Evolutionary conservation across 2,113 vertebrate genomes (phyloP).

Genomic region (Crotalus helleri): DNA sequence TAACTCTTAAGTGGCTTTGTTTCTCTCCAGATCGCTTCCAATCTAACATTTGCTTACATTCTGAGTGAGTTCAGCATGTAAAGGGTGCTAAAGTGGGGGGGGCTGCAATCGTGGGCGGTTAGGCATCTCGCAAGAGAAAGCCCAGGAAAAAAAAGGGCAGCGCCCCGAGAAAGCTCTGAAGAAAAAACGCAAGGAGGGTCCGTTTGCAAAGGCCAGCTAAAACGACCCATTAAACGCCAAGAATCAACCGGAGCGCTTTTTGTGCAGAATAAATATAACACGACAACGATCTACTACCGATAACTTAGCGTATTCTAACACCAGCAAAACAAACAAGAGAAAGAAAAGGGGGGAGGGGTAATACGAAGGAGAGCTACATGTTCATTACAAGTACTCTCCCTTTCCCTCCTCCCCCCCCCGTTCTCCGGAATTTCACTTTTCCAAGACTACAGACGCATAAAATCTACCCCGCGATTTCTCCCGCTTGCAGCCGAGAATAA

Average conservation of each 20-base stretch:
- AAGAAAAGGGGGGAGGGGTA: background rate
- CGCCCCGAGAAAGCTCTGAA: background rate
- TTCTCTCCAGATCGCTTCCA: background rate
- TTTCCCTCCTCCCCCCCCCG: rapidly evolving
- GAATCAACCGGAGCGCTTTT: background rate
- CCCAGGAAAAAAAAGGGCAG: background rate
- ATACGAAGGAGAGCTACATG: background rate
- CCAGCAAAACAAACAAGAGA: background rate
- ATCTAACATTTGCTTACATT: background rate
- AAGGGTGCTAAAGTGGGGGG: background rate
- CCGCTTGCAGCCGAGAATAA: background rate
- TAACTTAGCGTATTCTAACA: too few species aligned
- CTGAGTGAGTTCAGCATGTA: background rate
- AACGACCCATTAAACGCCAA: background rate
- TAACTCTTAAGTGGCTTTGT: too few species aligned
- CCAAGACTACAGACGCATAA: background rate
- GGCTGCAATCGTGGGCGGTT: background rate
- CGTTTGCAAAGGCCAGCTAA: background rate
- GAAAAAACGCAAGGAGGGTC: background rate
- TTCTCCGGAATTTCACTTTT: background rate
- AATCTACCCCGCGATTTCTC: background rate
- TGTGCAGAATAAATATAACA: background rate
- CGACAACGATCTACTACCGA: too few species aligned
- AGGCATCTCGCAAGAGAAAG: background rate
- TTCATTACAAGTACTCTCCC: background rate